Base-by-base conservation (phyloP, 2,113 vertebrate genomes). In the Lipotes vexillifer region DNA sequence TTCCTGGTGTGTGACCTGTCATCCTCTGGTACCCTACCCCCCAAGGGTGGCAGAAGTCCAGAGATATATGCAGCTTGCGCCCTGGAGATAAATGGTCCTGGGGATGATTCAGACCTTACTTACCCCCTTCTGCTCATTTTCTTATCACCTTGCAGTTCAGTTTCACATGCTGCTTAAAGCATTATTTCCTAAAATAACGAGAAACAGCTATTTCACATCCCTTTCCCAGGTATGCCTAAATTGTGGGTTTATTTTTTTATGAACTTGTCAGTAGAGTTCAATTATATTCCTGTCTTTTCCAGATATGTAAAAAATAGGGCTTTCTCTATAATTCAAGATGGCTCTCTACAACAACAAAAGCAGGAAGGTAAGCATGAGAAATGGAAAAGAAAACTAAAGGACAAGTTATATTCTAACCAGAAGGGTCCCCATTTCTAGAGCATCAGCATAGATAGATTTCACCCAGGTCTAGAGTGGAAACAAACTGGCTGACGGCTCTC, bases 221-320 rank as follows among this genome's bases (percentile, higher is more conserved):
- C 46, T 29, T 77, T 23, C 25, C 41, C 20, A 89, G 44, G 77
- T 71, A n/a, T 29, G 59, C 36, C 44, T 88, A 69, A 36, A 61
- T 61, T 61, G 29, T 27, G 10, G 25, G 61, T 80, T 88, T 82
- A 38, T 94, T 92, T 97, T 92, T 83, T 92, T 92, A 25, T 92
- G 31, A 78, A 44, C 21, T 29, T 52, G n/a, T 88, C 23, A 20
- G 46, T 77, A 72, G n/a, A 57, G 55, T 20, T 87, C 57, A 75
- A 49, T 57, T 88, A 77, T 44, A 63, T 81, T 12, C 57, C 20
- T 59, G 38, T 36, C 21, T 21, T 90, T 92, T 72, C 61, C n/a
- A 94, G n/a, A 69, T 82, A 46, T 55, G 55, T 38, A 63, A 83
- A 88, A 85, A 65, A 69, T 46, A 49, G 29, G 23, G 2, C 13